Conservation (phyloP, 1,140 invertebrate species). For the Sinonovacula constricta region DNA sequence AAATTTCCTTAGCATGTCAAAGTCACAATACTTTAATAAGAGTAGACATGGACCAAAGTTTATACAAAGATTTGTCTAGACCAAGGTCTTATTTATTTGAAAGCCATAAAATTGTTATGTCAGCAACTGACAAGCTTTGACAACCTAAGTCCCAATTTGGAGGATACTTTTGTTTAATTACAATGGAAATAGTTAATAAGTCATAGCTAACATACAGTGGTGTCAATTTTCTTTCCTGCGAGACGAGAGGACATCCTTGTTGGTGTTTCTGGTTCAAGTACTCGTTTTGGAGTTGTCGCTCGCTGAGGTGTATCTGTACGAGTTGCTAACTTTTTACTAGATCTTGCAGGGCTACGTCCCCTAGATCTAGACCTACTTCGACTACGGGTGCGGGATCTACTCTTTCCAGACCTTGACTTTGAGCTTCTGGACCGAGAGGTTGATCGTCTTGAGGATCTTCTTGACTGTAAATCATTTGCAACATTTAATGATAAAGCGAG, state of each 20-base stretch:
- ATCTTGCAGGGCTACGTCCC: constrained; percentile 21
- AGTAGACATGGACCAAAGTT: too few relatives aligned
- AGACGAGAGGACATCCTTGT: constrained; percentile 65
- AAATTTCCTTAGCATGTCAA: too few relatives aligned
- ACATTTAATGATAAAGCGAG: not conserved
- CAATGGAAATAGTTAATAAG: not conserved
- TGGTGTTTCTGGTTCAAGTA: constrained; percentile 60
- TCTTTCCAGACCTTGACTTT: constrained; percentile 52
- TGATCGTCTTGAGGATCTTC: constrained; percentile 26
- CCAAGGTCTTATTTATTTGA: not conserved
- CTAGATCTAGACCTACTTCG: constrained; percentile 38
- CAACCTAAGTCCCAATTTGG: not conserved
- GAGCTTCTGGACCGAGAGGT: constrained; percentile 50
- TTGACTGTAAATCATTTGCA: not conserved
- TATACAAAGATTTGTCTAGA: too few relatives aligned
- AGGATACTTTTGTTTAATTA: not conserved
- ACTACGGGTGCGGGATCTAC: constrained; percentile 61
- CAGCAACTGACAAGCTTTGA: not conserved
- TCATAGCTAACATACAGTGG: constrained; percentile 13
- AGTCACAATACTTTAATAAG: too few relatives aligned
- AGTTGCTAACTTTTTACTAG: constrained; percentile 36
- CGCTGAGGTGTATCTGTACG: constrained; percentile 34
- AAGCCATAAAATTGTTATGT: not conserved
- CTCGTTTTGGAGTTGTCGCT: constrained; percentile 48
- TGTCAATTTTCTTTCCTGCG: constrained; percentile 51